Base-by-base conservation (phyloP, 2,888 invertebrate genomes). In the Calephelis perditalis region DNA sequence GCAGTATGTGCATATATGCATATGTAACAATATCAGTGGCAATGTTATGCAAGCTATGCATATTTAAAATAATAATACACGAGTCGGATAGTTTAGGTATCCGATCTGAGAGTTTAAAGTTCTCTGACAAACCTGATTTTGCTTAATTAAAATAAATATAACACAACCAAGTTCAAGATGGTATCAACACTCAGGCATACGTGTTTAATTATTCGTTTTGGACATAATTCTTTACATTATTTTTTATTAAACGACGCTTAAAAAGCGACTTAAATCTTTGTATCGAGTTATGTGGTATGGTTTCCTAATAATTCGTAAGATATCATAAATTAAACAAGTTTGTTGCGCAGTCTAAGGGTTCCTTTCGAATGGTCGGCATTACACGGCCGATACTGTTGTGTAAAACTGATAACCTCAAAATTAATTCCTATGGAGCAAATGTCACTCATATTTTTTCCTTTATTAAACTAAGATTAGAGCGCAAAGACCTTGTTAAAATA, bases 401-500 rank as follows among this genome's bases (percentile, higher is more conserved):
- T 54, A 36, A 54, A 54, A 26, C 11, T 54, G 52, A 54, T 54
- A 46, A 47, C 44, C 58, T 54, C 54, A 54, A 52, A 36, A 10
- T 7, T 15, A 26, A 36, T 35, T n/a, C 52, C n/a, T 9, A 36
- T 7, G 10, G 52, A 35, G 26, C 4, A 52, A 26, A 52, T 6
- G 52, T 26, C 10, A 35, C 52, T 26, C 10, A 26, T 9, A 49
- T 26, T 52, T 47, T n/a, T 35, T 52, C 10, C 26, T 26, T 11
- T 35, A 54, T 7, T 11, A 11, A 54, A 54, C 36, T 35, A 54
- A 26, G n/a, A 11, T 52, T 52, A 35, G 35, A 10, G 11, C 7
- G 52, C 85, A 86, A 76, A 68, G 61, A 64, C 70, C 70, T 72
- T 78, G 76, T 77, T 74, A 74, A 74, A 73, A 70, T 73, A 67